Base-by-base conservation (phyloP, 2,888 invertebrate species). In the Eupithecia dodoneata region DNA sequence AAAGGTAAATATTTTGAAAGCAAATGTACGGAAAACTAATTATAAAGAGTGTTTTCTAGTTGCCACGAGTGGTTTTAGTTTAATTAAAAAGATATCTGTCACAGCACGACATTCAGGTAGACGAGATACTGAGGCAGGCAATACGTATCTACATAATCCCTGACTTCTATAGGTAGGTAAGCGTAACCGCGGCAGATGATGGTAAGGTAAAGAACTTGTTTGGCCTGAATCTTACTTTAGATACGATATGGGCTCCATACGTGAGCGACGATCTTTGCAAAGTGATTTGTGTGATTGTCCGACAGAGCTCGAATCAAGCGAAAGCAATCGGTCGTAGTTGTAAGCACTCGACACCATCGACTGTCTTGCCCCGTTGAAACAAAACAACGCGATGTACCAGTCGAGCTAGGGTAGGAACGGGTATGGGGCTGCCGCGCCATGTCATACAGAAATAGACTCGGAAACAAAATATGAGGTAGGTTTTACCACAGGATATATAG, bases 21-120 rank as follows among this genome's bases (percentile, higher is more conserved):
- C 70, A 76, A 66, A 74, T 74, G 66, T 47, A 66, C 65, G 74
- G 18, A 66, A 76, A 77, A 72, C 45, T 74, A 73, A 77, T 79
- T 74, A 72, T 74, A 69, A 71, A 71, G 63, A 75, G 75, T 78
- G 67, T 55, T 47, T 72, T 55, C 47, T 15, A 6, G 59, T 55
- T 18, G 70, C 44, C 30, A 44, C 66, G 42, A 65, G 47, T 47
- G 18, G 45, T 18, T 30, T 47, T 49, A 3, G 4, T 72, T 73
- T 66, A 49, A 73, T 73, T 73, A 73, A 49, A 66, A 49, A 73
- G n/a, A 67, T 47, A 45, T 65, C 47, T 66, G 47, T 15, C 30
- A n/a, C 30, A 45, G 30, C 59, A 30, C 47, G 47, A 7, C 66
- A 66, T 42, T 30, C 63, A 63, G 10, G 30, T 63, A 18, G 10